Base-by-base conservation (phyloP, 2,888 invertebrate genomes). In the Hesperia comma region DNA sequence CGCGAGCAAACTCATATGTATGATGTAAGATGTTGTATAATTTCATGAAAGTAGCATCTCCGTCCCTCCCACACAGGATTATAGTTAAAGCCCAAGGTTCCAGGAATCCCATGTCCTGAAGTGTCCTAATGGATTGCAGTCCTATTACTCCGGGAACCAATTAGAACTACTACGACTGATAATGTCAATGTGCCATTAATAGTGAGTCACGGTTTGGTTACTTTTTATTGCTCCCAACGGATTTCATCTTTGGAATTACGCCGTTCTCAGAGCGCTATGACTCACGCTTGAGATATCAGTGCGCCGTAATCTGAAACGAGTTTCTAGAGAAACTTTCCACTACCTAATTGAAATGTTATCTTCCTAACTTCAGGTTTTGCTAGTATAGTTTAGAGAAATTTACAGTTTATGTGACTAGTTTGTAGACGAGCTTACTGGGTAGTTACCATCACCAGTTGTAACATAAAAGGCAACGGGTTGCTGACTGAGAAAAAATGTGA, bases 221-320 rank as follows among this genome's bases (percentile, higher is more conserved):
- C 53, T 53, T 53, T 32, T 53, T 53, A 53, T 53, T 53, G 49
- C 49, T 43, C 58, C 46, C 32, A 40, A 14, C 32, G 49, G 61
- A 46, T 32, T 60, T 43, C 26, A 43, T 61, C 49, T 26, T 46
- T 60, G 32, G 40, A 46, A 60, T 26, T 60, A 46, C 61, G 49
- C 32, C 32, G 43, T 17, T 49, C 49, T 49, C 49, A 37, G 61
- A 43, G 61, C 32, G 49, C 61, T 33, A 61, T 61, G 61, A 61
- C 61, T 61, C 61, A 61, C 61, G 49, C 43, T 43, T 33, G 49
- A 51, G 61, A 51, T 51, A 37, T 61, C 43, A 61, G 46, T 49
- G 49, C 49, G 32, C 33, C 15, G 61, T 61, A 43, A 61, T 61
- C 37, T 61, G 51, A 61, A 61, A 33, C 33, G 37, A 61, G 51